These are phyloP conservation scores for Styela clava DNA, from an alignment of 23 tunicate species.

Conservation along the genomic window DNA sequence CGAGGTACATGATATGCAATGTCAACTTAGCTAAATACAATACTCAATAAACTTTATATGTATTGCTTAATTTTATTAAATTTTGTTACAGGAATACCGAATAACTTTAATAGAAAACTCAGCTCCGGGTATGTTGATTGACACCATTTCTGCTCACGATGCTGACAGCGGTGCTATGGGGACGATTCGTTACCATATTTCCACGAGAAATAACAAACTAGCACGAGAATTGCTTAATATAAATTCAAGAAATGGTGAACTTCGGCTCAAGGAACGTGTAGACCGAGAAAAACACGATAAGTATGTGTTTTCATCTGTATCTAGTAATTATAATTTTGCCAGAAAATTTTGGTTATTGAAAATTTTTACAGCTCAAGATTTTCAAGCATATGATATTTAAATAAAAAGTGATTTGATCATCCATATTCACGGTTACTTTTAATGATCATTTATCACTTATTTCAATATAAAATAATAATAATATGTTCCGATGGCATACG, in stretches of 20 bases:
- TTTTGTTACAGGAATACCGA: slow-evolving; percentile 41
- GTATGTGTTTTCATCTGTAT: slow-evolving; percentile 14
- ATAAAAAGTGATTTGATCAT: too few relatives aligned
- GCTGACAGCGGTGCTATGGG: slow-evolving; percentile 45
- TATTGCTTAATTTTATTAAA: too few relatives aligned
- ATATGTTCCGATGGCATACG: too few relatives aligned
- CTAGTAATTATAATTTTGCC: neutral
- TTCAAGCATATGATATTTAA: too few relatives aligned
- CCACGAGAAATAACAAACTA: slow-evolving; percentile 16
- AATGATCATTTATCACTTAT: too few relatives aligned
- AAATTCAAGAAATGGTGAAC: slow-evolving; percentile 37
- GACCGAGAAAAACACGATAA: slow-evolving; percentile 48
- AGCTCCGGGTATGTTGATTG: slow-evolving; percentile 32
- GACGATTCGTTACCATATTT: slow-evolving; percentile 33
- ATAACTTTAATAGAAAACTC: slow-evolving; percentile 34
- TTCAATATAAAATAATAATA: too few relatives aligned
- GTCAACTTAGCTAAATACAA: too few relatives aligned
- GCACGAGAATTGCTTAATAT: slow-evolving; percentile 14
- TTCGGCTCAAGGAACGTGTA: slow-evolving; percentile 30
- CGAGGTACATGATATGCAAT: too few relatives aligned
- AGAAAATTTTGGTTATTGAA: neutral
- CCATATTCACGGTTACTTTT: too few relatives aligned
- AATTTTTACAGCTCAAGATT: too few relatives aligned
- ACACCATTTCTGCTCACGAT: slow-evolving; percentile 44
- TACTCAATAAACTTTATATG: too few relatives aligned